Percentiles rank a stretch among this genome's conserved stretches.
These are phyloP conservation scores for Steinernema carpocapsae DNA, from an alignment of 2,888 invertebrate species.

Conservation along the genomic window DNA sequence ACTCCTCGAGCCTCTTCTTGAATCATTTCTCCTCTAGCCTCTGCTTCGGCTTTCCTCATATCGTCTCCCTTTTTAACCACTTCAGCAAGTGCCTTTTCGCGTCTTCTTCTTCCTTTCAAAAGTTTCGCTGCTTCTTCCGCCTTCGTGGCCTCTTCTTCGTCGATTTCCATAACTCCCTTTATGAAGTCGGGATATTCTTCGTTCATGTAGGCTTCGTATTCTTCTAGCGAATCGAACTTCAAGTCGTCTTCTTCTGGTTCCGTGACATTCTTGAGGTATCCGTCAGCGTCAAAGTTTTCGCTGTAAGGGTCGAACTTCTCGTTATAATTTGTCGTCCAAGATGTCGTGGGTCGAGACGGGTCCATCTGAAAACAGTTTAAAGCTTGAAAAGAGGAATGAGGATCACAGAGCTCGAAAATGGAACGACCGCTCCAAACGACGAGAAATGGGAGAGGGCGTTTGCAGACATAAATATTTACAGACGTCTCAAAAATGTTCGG, in stretches of 20 bases:
- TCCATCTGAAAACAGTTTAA: not conserved
- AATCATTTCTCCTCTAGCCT: not conserved
- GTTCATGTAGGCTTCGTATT: not conserved
- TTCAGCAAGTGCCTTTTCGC: slow-evolving; percentile 4
- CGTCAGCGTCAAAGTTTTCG: slow-evolving; percentile 11
- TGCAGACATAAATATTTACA: too few species aligned
- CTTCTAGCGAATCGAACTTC: not conserved
- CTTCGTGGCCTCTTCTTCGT: not conserved
- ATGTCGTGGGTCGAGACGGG: not conserved
- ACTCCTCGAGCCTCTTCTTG: not conserved
- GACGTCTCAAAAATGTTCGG: too few species aligned
- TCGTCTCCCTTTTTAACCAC: slow-evolving; percentile 20
- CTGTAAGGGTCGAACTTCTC: not conserved
- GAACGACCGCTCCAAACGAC: too few species aligned
- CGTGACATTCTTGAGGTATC: not conserved
- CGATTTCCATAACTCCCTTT: not conserved
- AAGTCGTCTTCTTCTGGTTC: not conserved
- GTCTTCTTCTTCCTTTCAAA: not conserved
- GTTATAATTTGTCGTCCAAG: not conserved
- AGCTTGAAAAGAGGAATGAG: not conserved
- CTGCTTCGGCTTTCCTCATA: not conserved
- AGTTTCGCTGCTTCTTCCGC: not conserved
- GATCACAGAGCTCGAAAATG: too few species aligned
- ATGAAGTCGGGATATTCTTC: not conserved
- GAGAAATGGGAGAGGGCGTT: too few species aligned